Base-by-base conservation (phyloP, 2,113 vertebrate species). In the Zeus faber region DNA sequence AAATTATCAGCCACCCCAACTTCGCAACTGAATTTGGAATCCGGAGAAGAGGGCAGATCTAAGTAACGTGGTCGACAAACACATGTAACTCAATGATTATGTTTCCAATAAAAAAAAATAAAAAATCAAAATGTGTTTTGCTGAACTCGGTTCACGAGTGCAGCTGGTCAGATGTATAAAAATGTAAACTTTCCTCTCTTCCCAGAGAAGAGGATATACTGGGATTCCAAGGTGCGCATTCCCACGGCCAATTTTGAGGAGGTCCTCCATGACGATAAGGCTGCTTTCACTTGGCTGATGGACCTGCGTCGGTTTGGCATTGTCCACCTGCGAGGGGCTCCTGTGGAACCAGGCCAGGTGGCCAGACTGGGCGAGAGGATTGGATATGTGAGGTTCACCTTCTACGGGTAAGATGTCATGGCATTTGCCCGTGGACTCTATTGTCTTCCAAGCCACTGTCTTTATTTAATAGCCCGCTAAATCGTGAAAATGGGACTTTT, bases 351-450 rank as follows among this genome's bases (percentile, higher is more conserved):
- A 31, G 96, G 96, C 69, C 93, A 96, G 54, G 26, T 98, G 69
- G 58, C 87, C 45, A 84, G 89, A 58, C 89, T 98, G 14, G 89
- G 91, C 29, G 81, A 92, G 70, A 89, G 94, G 68, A 92, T 97
- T 33, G 96, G 97, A 23, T 98, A 94, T 60, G 89, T 95, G 31
- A 81, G 91, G 27, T 86, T 96, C 54, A 98, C 96, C 1, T 99
- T 97, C 84, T 98, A 98, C 29, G 96, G 95, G 94, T 98, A 74
- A 92, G 90, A 57, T 51, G 16, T 27, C n/a, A 11, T 58, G 52
- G 61, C 52, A 18, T 41, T 37, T 26, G 9, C 21, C 48, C 37
- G 4, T 37, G 62, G 17, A n/a, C n/a, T n/a, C n/a, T n/a, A n/a
- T n/a, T n/a, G n/a, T n/a, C n/a, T n/a, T n/a, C n/a, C n/a, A n/a